These are phyloP conservation scores for Lepidurus packardi DNA, from an alignment of 1,140 invertebrate genomes.

Conservation along the genomic window DNA sequence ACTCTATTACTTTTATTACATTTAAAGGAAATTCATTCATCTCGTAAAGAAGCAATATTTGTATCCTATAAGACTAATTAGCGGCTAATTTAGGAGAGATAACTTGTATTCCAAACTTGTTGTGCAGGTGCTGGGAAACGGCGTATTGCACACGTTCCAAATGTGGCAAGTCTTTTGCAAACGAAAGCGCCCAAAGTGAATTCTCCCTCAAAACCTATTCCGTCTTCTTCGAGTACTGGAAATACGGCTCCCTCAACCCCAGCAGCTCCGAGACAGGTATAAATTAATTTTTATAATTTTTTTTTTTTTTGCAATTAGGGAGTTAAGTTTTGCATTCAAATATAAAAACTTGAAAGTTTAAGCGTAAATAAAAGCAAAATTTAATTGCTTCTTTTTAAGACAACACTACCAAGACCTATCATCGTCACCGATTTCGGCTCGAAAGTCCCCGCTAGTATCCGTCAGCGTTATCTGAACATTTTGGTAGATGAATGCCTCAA, in stretches of 20 bases:
- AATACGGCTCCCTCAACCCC: neutral
- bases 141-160: conserved; percentile 41
- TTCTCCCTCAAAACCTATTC: conserved; percentile 25
- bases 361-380: neutral
- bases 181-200: conserved; percentile 26
- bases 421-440: conserved; percentile 61
- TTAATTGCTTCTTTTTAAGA: conserved; percentile 40
- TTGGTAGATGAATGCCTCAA: conserved; percentile 81
- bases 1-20: too few species aligned
- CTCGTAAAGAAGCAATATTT: too few species aligned
- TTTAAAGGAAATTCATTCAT: too few species aligned
- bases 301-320: neutral
- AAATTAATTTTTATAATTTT: neutral
- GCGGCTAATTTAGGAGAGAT: too few species aligned
- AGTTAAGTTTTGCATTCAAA: neutral
- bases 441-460: conserved; percentile 74
- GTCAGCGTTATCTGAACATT: conserved; percentile 75
- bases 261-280: neutral
- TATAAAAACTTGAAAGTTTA: neutral
- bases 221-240: conserved; percentile 29
- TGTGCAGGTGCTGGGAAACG: conserved; percentile 34
- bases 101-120: neutral
- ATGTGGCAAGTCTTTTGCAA: conserved; percentile 36
- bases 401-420: conserved; percentile 47
- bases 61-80: too few species aligned